Evolutionary conservation across 1,140 invertebrate species (phyloP), one percentile per base, ranked within the genome.

Genomic region (Pseudomyrmex sp.): DNA sequence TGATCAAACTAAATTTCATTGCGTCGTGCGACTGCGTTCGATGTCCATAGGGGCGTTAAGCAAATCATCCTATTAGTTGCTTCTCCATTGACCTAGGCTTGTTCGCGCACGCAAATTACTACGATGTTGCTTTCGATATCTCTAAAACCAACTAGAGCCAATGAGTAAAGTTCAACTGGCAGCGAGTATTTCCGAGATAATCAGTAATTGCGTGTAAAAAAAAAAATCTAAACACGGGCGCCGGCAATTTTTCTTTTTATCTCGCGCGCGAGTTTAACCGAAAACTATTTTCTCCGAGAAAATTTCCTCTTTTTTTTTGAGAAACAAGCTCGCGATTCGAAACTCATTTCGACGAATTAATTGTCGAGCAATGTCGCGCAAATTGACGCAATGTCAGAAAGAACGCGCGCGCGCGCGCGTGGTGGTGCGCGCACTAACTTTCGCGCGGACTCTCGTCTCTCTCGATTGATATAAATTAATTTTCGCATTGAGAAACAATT

Each of bases 21-120:
- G 62, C 63, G 46, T 83, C 63, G 75, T 5, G 35, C 65, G 23
- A 80, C 66, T 9, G 23, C 12, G 12, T 12, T 59, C 66, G 48
- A 35, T 59, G 72, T 59, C 12, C 35, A 48, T 72, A 59, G 44
- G 20, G 52, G 52, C 52, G 65, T 83, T 77, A 83, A 83, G 63
- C 63, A 68, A 83, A 83, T 83, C 74, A 79, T 83, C 58, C 63
- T 59, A 83, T 83, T 83, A 83, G 74, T 65, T 44, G 23, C 48
- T 44, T 72, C 76, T 59, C 44, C 52, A 72, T 52, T 83, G 82
- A 83, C 74, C 82, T 79, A 79, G 74, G 54, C 74, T 76, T 61
- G 68, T 79, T 79, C 79, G 54, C 26, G 26, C 46, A 52, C 63
- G 74, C 61, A 50, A 13, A 66, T 48, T 58, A 26, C 62, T 48